Evolutionary conservation across 2,888 invertebrate species (phyloP), one percentile per base, ranked within the genome.

Genomic region (Papilio demoleus): DNA sequence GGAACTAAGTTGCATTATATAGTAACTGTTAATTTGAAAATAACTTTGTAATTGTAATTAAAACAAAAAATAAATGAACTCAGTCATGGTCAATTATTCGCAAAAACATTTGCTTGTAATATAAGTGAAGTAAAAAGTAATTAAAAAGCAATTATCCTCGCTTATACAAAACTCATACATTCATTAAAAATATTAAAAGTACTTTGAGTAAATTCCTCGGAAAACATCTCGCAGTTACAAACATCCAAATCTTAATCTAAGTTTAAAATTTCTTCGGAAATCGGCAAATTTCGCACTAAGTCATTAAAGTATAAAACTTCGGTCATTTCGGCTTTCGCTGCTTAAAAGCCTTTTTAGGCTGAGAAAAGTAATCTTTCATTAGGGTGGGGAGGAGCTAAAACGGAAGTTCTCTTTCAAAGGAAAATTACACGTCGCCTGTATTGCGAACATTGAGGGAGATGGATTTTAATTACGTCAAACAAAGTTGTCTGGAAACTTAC

Each of bases 241-340:
- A 90, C 90, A 86, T 90, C 87, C 84, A 87, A 91, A 90, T 92
- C 90, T 91, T 92, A 92, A 92, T 91, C 91, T 91, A 91, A 92
- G 92, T 92, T 92, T 92, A 92, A 92, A 91, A 90, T 90, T 91
- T 92, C 88, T 90, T 87, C 83, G 88, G 81, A 87, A 90, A 92
- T 92, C 92, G 88, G 89, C 91, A 85, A 91, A 91, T 90, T 92
- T 92, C 87, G 88, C 89, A 92, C 91, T 92, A 92, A 92, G 92
- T 92, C 92, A 92, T 92, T 92, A 92, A 92, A 92, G 92, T 92
- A 90, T 90, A 88, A 92, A 92, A 92, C 88, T 92, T 92, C 88
- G 90, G 92, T 91, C 91, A 92, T 92, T 92, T 91, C 85, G 87
- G 87, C 84, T 86, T 88, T 90, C 90, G 90, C 87, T 92, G 89